Percentiles rank a stretch among this genome's conserved stretches.
Conservation (phyloP, 2,888 invertebrate species). For the Habroteleia sp. region DNA sequence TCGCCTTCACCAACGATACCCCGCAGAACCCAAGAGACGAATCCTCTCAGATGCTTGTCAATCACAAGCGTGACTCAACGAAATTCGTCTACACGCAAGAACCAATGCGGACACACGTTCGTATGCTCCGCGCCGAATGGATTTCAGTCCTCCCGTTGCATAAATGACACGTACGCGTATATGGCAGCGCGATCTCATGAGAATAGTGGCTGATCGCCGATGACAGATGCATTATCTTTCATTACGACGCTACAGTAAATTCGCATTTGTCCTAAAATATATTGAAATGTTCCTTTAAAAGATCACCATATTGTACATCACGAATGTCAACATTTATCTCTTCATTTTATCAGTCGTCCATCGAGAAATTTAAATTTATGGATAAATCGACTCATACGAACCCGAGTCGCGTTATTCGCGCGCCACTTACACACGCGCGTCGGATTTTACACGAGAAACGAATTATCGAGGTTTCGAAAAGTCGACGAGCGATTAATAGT, state of each 20-base stretch:
- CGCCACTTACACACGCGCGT: conserved; percentile 9
- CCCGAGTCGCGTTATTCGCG: conserved; percentile 12
- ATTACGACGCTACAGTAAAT: conserved; percentile 58
- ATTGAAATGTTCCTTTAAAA: conserved; percentile 62
- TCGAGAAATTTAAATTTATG: conserved; percentile 47
- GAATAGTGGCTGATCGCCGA: conserved; percentile 58
- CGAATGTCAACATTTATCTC: conserved; percentile 55
- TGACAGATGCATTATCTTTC: conserved; percentile 63
- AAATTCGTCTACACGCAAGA: conserved; percentile 50
- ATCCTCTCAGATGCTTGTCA: conserved; percentile 62
- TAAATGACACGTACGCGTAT: conserved; percentile 60
- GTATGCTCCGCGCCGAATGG: conserved; percentile 38
- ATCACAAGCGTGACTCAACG: conserved; percentile 59
- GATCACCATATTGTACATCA: conserved; percentile 52
- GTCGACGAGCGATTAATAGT: conserved; percentile 34
- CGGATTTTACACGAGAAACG: conserved; percentile 56
- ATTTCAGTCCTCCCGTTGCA: conserved; percentile 51
- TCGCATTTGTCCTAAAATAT: conserved; percentile 61
- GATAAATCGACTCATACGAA: conserved; percentile 24
- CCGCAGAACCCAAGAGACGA: conserved; percentile 42
- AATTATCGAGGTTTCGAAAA: conserved; percentile 39
- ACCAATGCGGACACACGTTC: conserved; percentile 38
- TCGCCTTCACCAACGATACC: conserved; percentile 23
- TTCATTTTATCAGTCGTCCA: conserved; percentile 43
- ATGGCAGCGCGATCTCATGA: conserved; percentile 41